Base-by-base conservation (phyloP, 2,113 vertebrate species). In the Pachyramphus minor region DNA sequence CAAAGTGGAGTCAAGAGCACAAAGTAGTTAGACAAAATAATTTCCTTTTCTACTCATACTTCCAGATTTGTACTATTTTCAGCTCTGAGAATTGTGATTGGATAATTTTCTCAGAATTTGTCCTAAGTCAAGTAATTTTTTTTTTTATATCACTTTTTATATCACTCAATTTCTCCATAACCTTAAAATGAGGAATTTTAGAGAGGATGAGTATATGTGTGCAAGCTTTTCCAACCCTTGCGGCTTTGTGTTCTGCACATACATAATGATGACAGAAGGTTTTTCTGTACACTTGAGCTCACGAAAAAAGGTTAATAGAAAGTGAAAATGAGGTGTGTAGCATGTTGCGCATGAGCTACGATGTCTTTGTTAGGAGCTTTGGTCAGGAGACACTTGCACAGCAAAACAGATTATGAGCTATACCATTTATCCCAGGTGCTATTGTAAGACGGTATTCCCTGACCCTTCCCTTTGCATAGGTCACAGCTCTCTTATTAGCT, bases 301-400 rank as follows among this genome's bases (percentile, higher is more conserved):
- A 90, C 31, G 47, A 85, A 87, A 90, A 88, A 81, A 89, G 92
- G 94, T 95, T 97, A 93, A 95, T 93, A 90, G 90, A 67, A 93
- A 92, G 81, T 85, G 84, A 91, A 96, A 96, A 95, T 55, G 49
- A 95, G 87, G 74, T 94, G 93, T 95, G 94, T 96, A 91, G 71
- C 87, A 73, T 83, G 91, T 91, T 95, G 81, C 2, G 23, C 89
- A 74, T 91, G 93, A 94, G 91, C 84, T 94, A 39, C 5, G 8
- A 91, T 94, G 82, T 76, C 91, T 91, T 93, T 91, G 84, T 96
- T 94, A 83, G 81, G 67, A 91, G 45, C 53, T 84, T 91, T 89
- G 81, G 72, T 90, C 78, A 88, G 84, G 71, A 93, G 59, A 74
- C 59, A 56, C 53, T 89, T 83, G 58, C 59, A 67, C 45, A 85